phyloP scores from a whole-genome alignment of 2,888 invertebrate genomes.

The Temnothorax unifasciatus region DNA sequence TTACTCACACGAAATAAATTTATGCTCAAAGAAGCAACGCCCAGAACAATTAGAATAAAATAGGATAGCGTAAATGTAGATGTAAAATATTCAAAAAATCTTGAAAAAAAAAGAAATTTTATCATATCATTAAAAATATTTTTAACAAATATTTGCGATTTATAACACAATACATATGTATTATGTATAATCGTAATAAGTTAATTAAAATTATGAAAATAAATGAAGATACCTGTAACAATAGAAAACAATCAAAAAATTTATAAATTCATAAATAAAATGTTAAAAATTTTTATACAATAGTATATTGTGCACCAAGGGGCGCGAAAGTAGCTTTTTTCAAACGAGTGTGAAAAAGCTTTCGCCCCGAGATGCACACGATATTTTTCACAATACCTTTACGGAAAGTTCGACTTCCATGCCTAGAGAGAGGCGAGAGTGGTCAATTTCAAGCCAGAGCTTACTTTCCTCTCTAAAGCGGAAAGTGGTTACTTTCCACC shows the following conservation, averaged over 20 bases:
- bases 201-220: neutral
- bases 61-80: conserved; percentile 31
- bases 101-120: neutral
- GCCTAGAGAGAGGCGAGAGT: too few relatives aligned
- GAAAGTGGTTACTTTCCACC: too few relatives aligned
- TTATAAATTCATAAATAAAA: neutral
- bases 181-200: neutral
- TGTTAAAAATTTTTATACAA: neutral
- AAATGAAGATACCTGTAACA: neutral
- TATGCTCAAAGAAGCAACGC: conserved; percentile 21
- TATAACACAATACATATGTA: neutral
- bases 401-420: too few relatives aligned
- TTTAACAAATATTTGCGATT: neutral
- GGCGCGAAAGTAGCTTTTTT: too few relatives aligned
- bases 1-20: conserved; percentile 59
- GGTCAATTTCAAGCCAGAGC: too few relatives aligned
- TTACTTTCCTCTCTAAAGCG: too few relatives aligned
- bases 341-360: too few relatives aligned
- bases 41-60: conserved; percentile 40
- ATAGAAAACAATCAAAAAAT: neutral
- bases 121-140: neutral
- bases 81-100: conserved; percentile 26
- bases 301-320: too few relatives aligned
- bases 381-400: too few relatives aligned
- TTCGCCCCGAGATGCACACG: too few relatives aligned